Evolutionary conservation across 2,888 invertebrate genomes (phyloP), one percentile per base, ranked within the genome.

Genomic region (Parthenolecanium corni): DNA sequence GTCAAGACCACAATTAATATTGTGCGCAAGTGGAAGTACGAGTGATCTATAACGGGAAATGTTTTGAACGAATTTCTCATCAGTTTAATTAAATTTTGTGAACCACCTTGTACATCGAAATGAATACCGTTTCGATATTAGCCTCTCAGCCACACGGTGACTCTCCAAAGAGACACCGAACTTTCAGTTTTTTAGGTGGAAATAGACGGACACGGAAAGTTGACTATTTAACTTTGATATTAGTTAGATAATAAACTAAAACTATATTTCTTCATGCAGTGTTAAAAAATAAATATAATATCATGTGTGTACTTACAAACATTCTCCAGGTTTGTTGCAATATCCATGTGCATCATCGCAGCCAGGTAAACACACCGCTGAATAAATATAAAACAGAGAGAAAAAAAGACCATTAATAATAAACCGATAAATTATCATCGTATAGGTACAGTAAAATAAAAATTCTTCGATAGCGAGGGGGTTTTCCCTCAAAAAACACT

Each of bases 291-390:
- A 44, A 44, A 18, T 18, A 49, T 21, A 23, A 49, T 21, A 23
- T 11, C n/a, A n/a, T 49, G 23, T 3, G 76, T 73, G 75, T 80
- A 92, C 93, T 92, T 83, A 94, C 93, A 82, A 82, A 91, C 96
- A 96, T 78, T 93, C 89, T 80, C 89, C 87, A 73, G 96, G 95
- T 75, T 83, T 82, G 73, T 81, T 83, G 80, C 95, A 96, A 78
- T 84, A 84, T 73, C 95, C 95, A 77, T 93, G 89, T 73, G 84
- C 82, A 70, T 83, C 80, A 77, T 90, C 85, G 80, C 96, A 96
- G 75, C 94, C 94, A 73, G 88, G 84, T 76, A 86, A 79, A 79
- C 96, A 96, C 72, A 86, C 84, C 72, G 95, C 95, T 95, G 80
- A 70, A 83, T 86, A 78, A 78, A 79, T 78, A 74, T 71, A 71